Percentiles rank a stretch among this genome's conserved stretches.
Evolutionary conservation across 1,140 invertebrate genomes (phyloP).

Genomic region (Carposina sasakii): DNA sequence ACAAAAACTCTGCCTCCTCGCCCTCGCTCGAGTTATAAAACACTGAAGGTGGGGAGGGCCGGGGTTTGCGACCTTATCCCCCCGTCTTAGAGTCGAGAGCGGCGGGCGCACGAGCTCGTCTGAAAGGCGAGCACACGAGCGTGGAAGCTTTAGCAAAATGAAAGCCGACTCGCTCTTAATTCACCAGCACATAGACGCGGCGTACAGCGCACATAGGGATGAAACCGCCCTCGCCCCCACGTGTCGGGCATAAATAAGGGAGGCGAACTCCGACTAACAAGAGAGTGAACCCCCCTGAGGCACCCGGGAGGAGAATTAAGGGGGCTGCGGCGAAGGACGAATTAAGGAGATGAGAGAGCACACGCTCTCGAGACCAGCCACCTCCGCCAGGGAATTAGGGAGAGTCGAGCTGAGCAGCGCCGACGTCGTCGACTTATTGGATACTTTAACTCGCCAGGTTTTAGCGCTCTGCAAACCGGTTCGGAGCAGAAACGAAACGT

Average conservation of each 20-base stretch:
- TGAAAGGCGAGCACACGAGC: conserved; percentile 69
- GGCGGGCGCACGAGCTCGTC: conserved; percentile 23
- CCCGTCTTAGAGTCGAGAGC: conserved; percentile 41
- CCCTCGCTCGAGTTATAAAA: conserved; percentile 67
- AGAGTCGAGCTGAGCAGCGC: conserved; percentile 25
- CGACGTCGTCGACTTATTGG: conserved; percentile 10
- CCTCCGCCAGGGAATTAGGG: conserved; percentile 52
- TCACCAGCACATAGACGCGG: conserved; percentile 58
- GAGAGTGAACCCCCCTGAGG: conserved; percentile 57
- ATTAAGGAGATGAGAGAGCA: conserved; percentile 72
- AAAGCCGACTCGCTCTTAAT: conserved; percentile 72
- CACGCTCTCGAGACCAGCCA: conserved; percentile 65
- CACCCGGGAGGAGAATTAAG: conserved; percentile 46
- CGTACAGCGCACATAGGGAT: conserved; percentile 40
- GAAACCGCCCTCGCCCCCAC: conserved; percentile 28
- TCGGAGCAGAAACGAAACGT: no score
- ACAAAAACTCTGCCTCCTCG: conserved; percentile 63
- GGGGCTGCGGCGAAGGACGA: conserved; percentile 70
- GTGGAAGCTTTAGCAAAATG: conserved; percentile 69
- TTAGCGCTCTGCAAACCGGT: no score
- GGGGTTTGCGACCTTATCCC: conserved; percentile 43
- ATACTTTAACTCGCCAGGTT: background rate
- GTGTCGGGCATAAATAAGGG: conserved; percentile 64
- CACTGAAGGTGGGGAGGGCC: conserved; percentile 42
- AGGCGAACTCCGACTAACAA: conserved; percentile 63